Percentiles rank a stretch among this genome's conserved stretches.
Evolutionary conservation across 2,113 vertebrate species (phyloP).

Genomic region (Gadus macrocephalus): DNA sequence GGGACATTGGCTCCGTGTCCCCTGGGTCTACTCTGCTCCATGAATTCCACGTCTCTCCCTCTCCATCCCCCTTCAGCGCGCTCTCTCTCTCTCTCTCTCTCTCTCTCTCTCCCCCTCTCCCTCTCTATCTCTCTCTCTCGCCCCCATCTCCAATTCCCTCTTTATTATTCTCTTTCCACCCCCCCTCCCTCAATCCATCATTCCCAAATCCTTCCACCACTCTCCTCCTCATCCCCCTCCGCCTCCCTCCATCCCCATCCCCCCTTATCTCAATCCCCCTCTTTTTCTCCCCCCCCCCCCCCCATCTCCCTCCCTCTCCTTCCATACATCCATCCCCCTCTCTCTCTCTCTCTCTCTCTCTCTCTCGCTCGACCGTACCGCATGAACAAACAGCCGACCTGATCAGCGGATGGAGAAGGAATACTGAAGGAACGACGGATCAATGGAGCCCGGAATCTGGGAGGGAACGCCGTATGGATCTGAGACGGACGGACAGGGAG

Average conservation of each 20-base stretch:
- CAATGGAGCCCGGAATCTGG: too few relatives aligned
- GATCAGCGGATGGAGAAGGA: slow-evolving; percentile 17
- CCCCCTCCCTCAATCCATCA: too few relatives aligned
- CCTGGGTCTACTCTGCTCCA: slow-evolving; percentile 44
- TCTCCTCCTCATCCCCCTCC: background rate
- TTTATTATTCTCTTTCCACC: background rate
- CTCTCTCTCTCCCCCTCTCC: too few relatives aligned
- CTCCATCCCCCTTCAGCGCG: background rate
- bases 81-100: too few relatives aligned
- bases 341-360: too few relatives aligned
- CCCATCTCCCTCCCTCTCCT: slow-evolving; percentile 12
- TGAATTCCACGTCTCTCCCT: background rate
- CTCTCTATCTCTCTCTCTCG: too few relatives aligned
- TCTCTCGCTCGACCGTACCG: too few relatives aligned
- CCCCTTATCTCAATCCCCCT: slow-evolving; percentile 10
- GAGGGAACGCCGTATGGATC: too few relatives aligned
- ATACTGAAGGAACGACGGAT: background rate
- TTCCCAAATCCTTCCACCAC: too few relatives aligned
- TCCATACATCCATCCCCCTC: background rate
- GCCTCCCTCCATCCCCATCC: background rate
- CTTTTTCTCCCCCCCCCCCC: background rate
- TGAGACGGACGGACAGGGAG: background rate
- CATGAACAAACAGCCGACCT: background rate
- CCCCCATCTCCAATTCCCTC: slow-evolving; percentile 4
- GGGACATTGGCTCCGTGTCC: slow-evolving; percentile 49